Base-by-base conservation (phyloP, 2,888 invertebrate genomes). In the Galerucella nymphaeae region DNA sequence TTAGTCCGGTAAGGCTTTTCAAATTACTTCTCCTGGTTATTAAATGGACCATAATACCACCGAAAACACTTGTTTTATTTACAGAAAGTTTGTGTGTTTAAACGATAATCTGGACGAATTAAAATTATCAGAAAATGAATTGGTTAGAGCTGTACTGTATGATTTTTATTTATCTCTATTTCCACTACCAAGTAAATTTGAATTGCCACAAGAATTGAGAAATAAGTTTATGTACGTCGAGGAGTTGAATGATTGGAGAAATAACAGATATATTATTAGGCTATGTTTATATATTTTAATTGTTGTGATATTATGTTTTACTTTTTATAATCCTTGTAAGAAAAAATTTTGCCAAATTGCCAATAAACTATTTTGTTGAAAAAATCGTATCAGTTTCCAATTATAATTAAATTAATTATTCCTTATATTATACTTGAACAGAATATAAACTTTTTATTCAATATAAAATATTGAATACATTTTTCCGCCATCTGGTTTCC, bases 1-100 rank as follows among this genome's bases (percentile, higher is more conserved):
- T n/a, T n/a, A n/a, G n/a, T n/a, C n/a, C n/a, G n/a, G n/a, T n/a
- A n/a, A n/a, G n/a, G n/a, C n/a, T n/a, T n/a, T n/a, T n/a, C n/a
- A n/a, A n/a, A n/a, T n/a, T n/a, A n/a, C n/a, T n/a, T n/a, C n/a
- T n/a, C n/a, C n/a, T n/a, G n/a, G n/a, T n/a, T n/a, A n/a, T n/a
- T n/a, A n/a, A n/a, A n/a, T n/a, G n/a, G n/a, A n/a, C n/a, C n/a
- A n/a, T 38, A 6, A 38, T 38, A 38, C 8, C 1, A 38, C 30
- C 30, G 8, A 38, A 38, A 38, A 38, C 8, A 38, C 30, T 38
- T 9, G n/a, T 57, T 55, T 38, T 57, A 76, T 79, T 87, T 89
- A 42, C 83, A 93, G 93, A 79, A 95, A 94, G 86, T 95, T 95
- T 81, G 90, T 94, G 59, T 95, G 94, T 83, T 87, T 95, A 63